phyloP scores from a whole-genome alignment of 2,797 vertebrate genomes.

The Octomys mimax region DNA sequence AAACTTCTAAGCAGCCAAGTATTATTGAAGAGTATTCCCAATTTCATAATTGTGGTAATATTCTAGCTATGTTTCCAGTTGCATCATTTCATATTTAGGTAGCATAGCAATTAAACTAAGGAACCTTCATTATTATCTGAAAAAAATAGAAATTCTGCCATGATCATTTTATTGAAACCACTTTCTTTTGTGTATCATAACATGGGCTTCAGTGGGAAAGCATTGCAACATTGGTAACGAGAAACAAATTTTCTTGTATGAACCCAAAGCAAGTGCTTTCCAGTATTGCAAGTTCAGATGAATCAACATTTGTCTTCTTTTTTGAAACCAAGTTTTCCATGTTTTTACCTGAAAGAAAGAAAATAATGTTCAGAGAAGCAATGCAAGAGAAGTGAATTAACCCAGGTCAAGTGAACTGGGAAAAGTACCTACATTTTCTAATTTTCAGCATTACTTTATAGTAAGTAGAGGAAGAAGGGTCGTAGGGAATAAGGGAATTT shows the following conservation, averaged over 20 bases:
- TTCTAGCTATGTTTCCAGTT: neutral
- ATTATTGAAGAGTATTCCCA: neutral
- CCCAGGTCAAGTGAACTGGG: neutral
- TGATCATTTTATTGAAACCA: slow-evolving; percentile 63
- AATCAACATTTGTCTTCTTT: slow-evolving; percentile 73
- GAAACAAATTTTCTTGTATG: neutral
- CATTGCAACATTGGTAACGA: neutral
- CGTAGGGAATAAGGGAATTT: too few species aligned
- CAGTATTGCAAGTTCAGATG: neutral
- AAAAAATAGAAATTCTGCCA: slow-evolving; percentile 20
- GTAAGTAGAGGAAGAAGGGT: too few species aligned
- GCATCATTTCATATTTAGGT: neutral
- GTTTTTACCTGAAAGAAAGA: slow-evolving; percentile 71
- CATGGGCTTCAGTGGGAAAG: neutral
- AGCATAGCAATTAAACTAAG: neutral
- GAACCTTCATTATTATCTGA: neutral
- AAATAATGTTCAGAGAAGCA: neutral
- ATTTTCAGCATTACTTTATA: neutral
- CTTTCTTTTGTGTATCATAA: neutral
- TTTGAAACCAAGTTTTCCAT: slow-evolving; percentile 68
- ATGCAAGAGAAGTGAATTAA: neutral
- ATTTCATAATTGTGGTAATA: neutral
- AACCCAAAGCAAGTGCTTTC: neutral
- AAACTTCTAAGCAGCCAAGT: neutral
- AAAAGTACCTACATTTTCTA: neutral